Evolutionary conservation across 2,797 vertebrate species (phyloP).

Genomic region (Echeneis naucrates): DNA sequence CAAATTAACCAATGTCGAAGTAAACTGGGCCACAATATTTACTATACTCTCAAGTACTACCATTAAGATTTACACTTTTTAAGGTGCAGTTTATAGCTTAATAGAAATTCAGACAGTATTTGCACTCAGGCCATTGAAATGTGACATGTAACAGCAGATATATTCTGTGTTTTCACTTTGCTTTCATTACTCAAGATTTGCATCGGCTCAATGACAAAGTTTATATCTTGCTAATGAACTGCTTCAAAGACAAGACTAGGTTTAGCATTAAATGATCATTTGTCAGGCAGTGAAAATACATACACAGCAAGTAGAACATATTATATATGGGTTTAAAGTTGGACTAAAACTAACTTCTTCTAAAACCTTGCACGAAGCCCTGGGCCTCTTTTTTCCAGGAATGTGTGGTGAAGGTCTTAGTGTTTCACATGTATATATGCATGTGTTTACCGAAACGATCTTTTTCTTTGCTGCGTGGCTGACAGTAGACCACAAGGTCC

Average conservation of each 20-base stretch:
- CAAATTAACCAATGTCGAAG: too few species aligned
- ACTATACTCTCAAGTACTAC: too few species aligned
- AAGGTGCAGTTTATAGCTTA: too few species aligned
- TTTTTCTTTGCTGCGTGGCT: slow-evolving; percentile 96
- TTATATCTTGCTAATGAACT: too few species aligned
- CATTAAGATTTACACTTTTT: not conserved
- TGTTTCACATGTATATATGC: not conserved
- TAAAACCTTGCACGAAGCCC: not conserved
- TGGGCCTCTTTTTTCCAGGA: not conserved
- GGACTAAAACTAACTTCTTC: not conserved
- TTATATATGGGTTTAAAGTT: not conserved
- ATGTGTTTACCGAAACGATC: slow-evolving; percentile 90
- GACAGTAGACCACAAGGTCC: slow-evolving; percentile 96
- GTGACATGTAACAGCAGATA: too few species aligned
- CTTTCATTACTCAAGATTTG: not conserved
- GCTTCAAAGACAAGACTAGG: not conserved
- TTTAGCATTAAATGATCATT: not conserved
- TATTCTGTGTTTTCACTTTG: not conserved
- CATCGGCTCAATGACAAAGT: too few species aligned
- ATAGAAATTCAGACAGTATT: not conserved
- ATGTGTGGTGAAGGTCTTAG: not conserved
- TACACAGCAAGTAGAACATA: not conserved
- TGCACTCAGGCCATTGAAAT: not conserved
- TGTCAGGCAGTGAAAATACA: not conserved
- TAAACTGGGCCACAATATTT: too few species aligned